Evolutionary conservation across 1,140 invertebrate genomes (phyloP).

Genomic region (Pachypsylla venusta): DNA sequence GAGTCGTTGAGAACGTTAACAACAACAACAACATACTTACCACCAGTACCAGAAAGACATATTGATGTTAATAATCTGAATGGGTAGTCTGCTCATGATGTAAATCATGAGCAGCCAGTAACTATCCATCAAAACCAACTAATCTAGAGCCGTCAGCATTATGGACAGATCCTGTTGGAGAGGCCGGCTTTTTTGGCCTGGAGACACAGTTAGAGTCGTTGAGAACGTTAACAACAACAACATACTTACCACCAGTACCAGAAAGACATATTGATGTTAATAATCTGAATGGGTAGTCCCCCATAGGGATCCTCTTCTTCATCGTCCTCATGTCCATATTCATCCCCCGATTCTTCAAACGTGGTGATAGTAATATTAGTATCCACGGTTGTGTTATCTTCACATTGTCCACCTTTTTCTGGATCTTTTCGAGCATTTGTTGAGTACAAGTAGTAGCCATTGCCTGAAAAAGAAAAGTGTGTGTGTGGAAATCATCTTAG

Average conservation of each 20-base stretch:
- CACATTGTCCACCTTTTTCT: conserved; percentile 11
- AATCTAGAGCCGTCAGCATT: no score
- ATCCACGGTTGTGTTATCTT: neutral
- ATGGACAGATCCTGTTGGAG: no score
- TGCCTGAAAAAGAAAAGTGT: no score
- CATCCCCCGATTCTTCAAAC: conserved; percentile 23
- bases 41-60: conserved; percentile 68
- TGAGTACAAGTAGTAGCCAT: conserved; percentile 13
- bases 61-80: conserved; percentile 42
- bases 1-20: no score
- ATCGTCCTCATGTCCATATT: conserved; percentile 30
- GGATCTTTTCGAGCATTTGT: neutral
- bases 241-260: conserved; percentile 62
- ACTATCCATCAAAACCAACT: no score
- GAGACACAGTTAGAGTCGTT: no score
- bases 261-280: conserved; percentile 42
- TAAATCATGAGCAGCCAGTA: no score
- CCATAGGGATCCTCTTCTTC: conserved; percentile 18
- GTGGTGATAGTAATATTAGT: neutral
- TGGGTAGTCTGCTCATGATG: conserved; percentile 33
- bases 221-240: no score
- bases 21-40: conserved; percentile 33
- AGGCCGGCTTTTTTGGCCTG: no score
- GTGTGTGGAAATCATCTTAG: no score
- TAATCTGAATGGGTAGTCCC: conserved; percentile 37